Percentiles rank a stretch among this genome's conserved stretches.
Conservation (phyloP, 2,113 vertebrate species). For the Aldabrachelys gigantea region DNA sequence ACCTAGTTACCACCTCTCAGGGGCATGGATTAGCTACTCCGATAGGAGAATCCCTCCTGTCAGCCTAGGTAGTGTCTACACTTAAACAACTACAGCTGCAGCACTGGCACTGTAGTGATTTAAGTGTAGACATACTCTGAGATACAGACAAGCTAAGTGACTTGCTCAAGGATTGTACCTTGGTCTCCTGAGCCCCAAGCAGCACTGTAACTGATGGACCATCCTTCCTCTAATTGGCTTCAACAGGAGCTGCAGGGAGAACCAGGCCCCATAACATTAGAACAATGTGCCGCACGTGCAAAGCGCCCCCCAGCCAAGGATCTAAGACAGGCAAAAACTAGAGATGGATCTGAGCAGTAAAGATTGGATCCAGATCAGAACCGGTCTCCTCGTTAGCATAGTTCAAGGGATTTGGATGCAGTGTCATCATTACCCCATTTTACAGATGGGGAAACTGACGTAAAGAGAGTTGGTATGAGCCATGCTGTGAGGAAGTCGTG, state of each 20-base stretch:
- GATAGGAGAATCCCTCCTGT: not conserved
- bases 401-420: not conserved
- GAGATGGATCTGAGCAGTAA: not conserved
- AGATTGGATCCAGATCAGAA: not conserved
- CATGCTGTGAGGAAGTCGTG: not conserved
- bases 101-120: not conserved
- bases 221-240: not conserved
- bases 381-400: not conserved
- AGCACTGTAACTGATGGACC: accelerated
- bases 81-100: not conserved
- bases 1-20: not conserved
- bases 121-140: not conserved
- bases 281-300: not conserved
- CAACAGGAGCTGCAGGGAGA: not conserved
- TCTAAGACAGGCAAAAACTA: not conserved
- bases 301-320: not conserved
- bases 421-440: not conserved
- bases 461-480: not conserved
- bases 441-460: not conserved
- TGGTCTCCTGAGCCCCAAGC: not conserved
- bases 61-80: not conserved
- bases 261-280: not conserved
- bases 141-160: not conserved
- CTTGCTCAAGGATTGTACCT: not conserved
- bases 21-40: not conserved